Percentiles rank a stretch among this genome's conserved stretches.
Conservation (phyloP, 2,888 invertebrate species). For the Eremobia ochroleuca region DNA sequence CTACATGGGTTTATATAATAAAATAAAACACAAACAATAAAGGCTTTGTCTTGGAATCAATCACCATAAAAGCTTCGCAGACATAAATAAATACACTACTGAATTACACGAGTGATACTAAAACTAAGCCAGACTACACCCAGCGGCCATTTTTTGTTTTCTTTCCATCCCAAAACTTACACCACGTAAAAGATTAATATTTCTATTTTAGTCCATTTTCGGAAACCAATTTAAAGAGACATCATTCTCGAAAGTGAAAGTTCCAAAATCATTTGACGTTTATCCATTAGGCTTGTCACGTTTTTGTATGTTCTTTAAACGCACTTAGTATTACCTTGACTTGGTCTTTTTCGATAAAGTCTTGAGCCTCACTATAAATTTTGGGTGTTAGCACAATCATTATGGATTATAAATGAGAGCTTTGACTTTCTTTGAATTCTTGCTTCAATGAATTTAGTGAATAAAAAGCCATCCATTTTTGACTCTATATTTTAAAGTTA, state of each 20-base stretch:
- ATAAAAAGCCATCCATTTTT: background rate
- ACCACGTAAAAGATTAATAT: constrained; percentile 48
- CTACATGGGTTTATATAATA: background rate
- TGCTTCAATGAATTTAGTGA: constrained; percentile 7
- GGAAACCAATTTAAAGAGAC: constrained; percentile 47
- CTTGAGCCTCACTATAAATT: constrained; percentile 37
- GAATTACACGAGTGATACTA: constrained; percentile 18
- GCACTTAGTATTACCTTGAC: constrained; percentile 42
- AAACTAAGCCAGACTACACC: constrained; percentile 21
- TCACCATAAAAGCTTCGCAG: background rate
- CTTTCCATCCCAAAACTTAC: background rate
- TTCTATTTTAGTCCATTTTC: constrained; percentile 18
- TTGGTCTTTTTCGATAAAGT: constrained; percentile 29
- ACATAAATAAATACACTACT: constrained; percentile 18
- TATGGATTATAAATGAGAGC: constrained; percentile 32
- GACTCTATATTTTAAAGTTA: background rate
- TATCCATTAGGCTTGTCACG: constrained; percentile 35
- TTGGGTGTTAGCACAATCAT: constrained; percentile 20
- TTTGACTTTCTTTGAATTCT: constrained; percentile 10
- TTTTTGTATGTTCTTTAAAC: constrained; percentile 25
- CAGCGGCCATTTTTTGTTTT: constrained; percentile 28
- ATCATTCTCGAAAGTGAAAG: constrained; percentile 40
- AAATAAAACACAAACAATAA: background rate
- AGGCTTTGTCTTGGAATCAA: background rate
- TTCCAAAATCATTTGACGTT: constrained; percentile 32